These are phyloP conservation scores for Anthopleura sola DNA, from an alignment of 64 coral and sea anemone species.

Conservation along the genomic window DNA sequence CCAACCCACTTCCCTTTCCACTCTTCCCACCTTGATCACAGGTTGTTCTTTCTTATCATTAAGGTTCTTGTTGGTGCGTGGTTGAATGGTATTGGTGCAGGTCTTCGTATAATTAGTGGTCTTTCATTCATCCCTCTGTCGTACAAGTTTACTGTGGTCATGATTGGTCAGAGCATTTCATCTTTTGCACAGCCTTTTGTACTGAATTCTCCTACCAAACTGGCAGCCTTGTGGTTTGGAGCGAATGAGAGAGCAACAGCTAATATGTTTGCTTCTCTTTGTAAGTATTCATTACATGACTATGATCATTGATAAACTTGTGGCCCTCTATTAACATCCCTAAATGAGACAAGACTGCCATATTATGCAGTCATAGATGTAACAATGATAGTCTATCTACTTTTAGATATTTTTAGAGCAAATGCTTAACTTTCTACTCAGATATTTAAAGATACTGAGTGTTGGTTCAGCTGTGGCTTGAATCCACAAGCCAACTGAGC, in stretches of 20 bases:
- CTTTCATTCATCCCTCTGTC: neutral
- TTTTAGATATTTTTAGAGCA: too few relatives aligned
- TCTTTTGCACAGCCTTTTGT: slow-evolving; percentile 90
- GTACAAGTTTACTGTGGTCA: slow-evolving; percentile 56
- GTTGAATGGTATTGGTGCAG: slow-evolving; percentile 87
- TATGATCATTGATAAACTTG: neutral
- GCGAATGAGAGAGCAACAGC: slow-evolving; percentile 80
- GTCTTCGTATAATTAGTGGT: slow-evolving; percentile 70
- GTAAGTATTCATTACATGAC: slow-evolving; percentile 20
- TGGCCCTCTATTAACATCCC: too few relatives aligned
- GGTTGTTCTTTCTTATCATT: neutral
- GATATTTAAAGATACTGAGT: too few relatives aligned
- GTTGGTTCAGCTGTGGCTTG: too few relatives aligned
- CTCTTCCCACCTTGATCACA: neutral
- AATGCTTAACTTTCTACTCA: too few relatives aligned
- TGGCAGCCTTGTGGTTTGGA: slow-evolving; percentile 95
- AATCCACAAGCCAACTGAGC: too few relatives aligned
- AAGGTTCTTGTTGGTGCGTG: slow-evolving; percentile 83
- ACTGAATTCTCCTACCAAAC: slow-evolving; percentile 79
- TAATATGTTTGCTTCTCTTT: slow-evolving; percentile 87
- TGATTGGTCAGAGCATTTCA: slow-evolving; percentile 84
- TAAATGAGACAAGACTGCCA: neutral
- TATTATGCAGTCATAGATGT: too few relatives aligned
- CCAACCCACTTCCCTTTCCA: too few relatives aligned
- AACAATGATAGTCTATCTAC: too few relatives aligned